Percentiles rank a stretch among this genome's conserved stretches.
Evolutionary conservation across 2,797 vertebrate genomes (phyloP).

Genomic region (Onychomys torridus): DNA sequence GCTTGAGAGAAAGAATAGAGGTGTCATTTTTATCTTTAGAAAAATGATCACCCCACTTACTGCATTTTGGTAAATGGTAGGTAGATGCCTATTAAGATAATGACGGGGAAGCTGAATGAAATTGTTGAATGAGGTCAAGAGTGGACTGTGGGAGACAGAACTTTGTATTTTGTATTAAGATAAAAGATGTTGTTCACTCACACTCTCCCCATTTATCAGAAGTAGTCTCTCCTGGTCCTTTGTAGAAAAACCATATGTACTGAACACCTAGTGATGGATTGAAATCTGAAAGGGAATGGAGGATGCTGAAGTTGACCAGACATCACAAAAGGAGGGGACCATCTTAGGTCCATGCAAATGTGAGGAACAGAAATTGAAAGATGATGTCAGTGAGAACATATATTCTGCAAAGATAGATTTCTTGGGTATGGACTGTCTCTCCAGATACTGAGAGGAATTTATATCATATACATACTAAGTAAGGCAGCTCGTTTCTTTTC

Average conservation of each 20-base stretch:
- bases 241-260: not conserved
- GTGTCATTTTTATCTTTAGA: conserved; percentile 71
- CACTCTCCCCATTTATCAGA: conserved; percentile 12
- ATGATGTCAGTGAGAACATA: not conserved
- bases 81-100: conserved; percentile 76
- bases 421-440: not conserved
- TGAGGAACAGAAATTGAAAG: not conserved
- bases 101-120: conserved; percentile 37
- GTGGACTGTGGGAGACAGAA: conserved; percentile 27
- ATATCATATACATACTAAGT: not conserved
- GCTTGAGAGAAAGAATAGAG: conserved; percentile 36
- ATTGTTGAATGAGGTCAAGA: conserved; percentile 63
- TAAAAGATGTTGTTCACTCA: not conserved
- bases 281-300: not conserved
- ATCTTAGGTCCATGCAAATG: too few species aligned
- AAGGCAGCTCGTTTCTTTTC: not conserved
- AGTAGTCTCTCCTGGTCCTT: conserved; percentile 47
- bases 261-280: not conserved
- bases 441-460: not conserved
- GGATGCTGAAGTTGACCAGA: not conserved
- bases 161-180: conserved; percentile 54
- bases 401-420: not conserved
- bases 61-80: conserved; percentile 68
- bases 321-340: not conserved
- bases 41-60: conserved; percentile 63